These are phyloP conservation scores for Drosophila histrio DNA, from an alignment of 2,888 invertebrate genomes.

Conservation along the genomic window DNA sequence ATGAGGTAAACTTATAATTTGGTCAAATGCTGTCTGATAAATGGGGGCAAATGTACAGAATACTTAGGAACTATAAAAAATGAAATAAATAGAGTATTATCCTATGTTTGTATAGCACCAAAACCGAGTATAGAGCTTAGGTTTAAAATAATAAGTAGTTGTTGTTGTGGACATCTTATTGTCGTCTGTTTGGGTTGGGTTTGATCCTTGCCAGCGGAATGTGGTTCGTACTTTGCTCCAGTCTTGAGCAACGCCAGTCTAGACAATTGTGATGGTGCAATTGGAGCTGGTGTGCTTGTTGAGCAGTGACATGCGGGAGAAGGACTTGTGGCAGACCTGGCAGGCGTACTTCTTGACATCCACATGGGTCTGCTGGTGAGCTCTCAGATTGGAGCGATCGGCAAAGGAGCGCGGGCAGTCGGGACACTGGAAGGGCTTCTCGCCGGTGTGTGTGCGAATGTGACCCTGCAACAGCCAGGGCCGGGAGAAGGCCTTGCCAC, in stretches of 20 bases:
- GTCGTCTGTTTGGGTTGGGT: slow-evolving; percentile 38
- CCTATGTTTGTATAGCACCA: slow-evolving; percentile 53
- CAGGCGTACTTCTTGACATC: slow-evolving; percentile 83
- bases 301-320: slow-evolving; percentile 83
- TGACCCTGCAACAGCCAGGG: slow-evolving; percentile 84
- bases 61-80: slow-evolving; percentile 32
- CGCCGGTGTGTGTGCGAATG: slow-evolving; percentile 83
- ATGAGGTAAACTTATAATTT: slow-evolving; percentile 55
- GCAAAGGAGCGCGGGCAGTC: slow-evolving; percentile 83
- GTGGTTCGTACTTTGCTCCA: slow-evolving; percentile 19
- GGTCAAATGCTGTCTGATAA: slow-evolving; percentile 69
- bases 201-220: slow-evolving; percentile 76
- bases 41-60: slow-evolving; percentile 60
- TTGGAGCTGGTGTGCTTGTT: slow-evolving; percentile 83
- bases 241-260: slow-evolving; percentile 38
- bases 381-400: slow-evolving; percentile 84
- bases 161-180: slow-evolving; percentile 44
- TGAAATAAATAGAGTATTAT: slow-evolving; percentile 58
- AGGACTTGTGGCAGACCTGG: slow-evolving; percentile 82
- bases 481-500: slow-evolving; percentile 83
- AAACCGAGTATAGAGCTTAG: slow-evolving; percentile 49
- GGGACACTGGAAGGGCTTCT: slow-evolving; percentile 83
- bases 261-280: slow-evolving; percentile 81
- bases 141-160: slow-evolving; percentile 35
- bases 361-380: slow-evolving; percentile 83